Evolutionary conservation across 2,888 invertebrate genomes (phyloP).

Genomic region (Dynastes grantii): DNA sequence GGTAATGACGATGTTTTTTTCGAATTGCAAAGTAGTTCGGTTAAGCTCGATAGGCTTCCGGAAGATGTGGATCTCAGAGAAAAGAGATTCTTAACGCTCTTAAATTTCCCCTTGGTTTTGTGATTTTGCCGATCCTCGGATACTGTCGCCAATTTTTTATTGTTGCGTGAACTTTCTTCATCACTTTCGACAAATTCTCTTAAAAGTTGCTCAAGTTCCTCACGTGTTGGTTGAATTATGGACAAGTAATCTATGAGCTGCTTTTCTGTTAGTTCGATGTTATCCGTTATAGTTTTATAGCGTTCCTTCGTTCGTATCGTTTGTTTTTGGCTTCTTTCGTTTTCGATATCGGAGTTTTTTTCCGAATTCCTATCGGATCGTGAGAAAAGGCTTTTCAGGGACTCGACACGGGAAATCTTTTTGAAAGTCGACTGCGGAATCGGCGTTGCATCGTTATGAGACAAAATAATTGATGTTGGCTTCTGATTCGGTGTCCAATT

Average conservation of each 20-base stretch:
- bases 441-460: background rate
- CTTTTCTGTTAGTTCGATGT: conserved; percentile 65
- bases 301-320: conserved; percentile 58
- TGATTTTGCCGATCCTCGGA: conserved; percentile 62
- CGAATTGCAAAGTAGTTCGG: conserved; percentile 63
- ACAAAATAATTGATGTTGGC: conserved; percentile 6
- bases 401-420: conserved; percentile 73
- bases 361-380: conserved; percentile 64
- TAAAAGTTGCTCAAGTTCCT: conserved; percentile 62
- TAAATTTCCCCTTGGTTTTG: conserved; percentile 61
- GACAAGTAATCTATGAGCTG: conserved; percentile 67
- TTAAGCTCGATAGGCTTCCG: conserved; percentile 65
- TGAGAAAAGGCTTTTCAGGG: conserved; percentile 72
- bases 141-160: conserved; percentile 58
- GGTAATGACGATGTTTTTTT: conserved; percentile 62
- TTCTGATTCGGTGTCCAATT: conserved; percentile 68
- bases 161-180: conserved; percentile 53
- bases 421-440: conserved; percentile 51
- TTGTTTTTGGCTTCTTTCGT: conserved; percentile 55
- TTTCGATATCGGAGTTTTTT: conserved; percentile 57
- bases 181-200: conserved; percentile 59
- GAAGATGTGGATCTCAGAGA: conserved; percentile 61
- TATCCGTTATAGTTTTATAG: conserved; percentile 61
- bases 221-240: conserved; percentile 64
- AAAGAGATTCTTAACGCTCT: conserved; percentile 62